These are phyloP conservation scores for Nymphalis urticae DNA, from an alignment of 2,888 invertebrate species.

Conservation along the genomic window DNA sequence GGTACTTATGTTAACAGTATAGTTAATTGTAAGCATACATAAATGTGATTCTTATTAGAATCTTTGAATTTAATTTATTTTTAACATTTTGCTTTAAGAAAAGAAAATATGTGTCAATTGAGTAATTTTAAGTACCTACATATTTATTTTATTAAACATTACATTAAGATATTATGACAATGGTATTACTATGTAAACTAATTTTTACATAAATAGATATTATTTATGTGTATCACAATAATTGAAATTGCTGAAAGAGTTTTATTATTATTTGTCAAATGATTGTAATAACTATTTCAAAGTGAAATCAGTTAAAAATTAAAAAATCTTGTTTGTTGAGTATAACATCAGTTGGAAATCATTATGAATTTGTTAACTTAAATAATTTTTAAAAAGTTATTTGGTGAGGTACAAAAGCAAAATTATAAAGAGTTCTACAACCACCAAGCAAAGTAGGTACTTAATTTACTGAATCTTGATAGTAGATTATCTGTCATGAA, in stretches of 20 bases:
- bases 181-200: too few species aligned
- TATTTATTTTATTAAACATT: background rate
- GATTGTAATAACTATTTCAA: too few species aligned
- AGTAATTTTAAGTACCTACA: background rate
- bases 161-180: background rate
- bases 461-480: background rate
- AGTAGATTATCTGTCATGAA: background rate
- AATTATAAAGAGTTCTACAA: background rate
- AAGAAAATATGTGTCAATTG: background rate
- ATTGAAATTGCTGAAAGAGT: too few species aligned
- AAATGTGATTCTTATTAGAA: slow-evolving; percentile 5
- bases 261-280: too few species aligned
- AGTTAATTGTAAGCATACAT: slow-evolving; percentile 15
- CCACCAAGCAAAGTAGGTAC: background rate
- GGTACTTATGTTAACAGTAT: slow-evolving; percentile 33
- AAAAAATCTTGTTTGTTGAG: too few species aligned
- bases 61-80: slow-evolving; percentile 1
- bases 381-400: too few species aligned
- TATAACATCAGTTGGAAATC: too few species aligned
- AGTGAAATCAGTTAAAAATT: too few species aligned
- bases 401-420: too few species aligned
- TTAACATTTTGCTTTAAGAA: slow-evolving; percentile 1
- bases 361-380: too few species aligned
- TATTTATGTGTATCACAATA: too few species aligned
- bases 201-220: too few species aligned